phyloP scores from a whole-genome alignment of 2,888 invertebrate genomes.

The Oligia fasciuncula region DNA sequence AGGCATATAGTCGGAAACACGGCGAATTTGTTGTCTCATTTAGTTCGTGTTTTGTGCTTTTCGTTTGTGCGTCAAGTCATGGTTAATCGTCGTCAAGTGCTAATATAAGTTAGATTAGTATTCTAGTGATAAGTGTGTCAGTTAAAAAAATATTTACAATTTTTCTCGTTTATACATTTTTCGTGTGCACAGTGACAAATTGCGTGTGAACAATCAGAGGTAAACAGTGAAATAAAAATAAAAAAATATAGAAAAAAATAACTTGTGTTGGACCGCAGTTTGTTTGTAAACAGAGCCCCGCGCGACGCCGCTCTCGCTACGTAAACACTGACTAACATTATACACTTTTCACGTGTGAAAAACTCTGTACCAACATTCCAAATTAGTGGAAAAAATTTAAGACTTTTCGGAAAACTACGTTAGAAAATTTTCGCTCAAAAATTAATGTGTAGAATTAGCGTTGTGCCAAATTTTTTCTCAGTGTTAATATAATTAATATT shows the following conservation, averaged over 20 bases:
- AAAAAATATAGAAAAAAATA: conserved; percentile 68
- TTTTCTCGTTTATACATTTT: conserved; percentile 53
- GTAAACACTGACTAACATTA: conserved; percentile 76
- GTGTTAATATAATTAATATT: conserved; percentile 55
- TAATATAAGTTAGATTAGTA: conserved; percentile 73
- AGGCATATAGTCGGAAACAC: conserved; percentile 90
- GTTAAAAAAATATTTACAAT: conserved; percentile 49
- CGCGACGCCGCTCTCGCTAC: conserved; percentile 75
- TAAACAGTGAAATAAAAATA: conserved; percentile 62
- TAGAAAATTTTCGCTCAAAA: conserved; percentile 72
- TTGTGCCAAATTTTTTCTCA: conserved; percentile 74
- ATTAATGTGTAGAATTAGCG: conserved; percentile 52
- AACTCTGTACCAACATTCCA: conserved; percentile 62
- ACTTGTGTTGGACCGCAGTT: conserved; percentile 75
- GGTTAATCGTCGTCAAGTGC: conserved; percentile 86
- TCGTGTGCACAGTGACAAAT: conserved; percentile 67
- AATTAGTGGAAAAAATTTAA: conserved; percentile 63
- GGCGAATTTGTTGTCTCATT: conserved; percentile 90
- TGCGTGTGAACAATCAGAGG: conserved; percentile 63
- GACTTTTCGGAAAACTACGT: conserved; percentile 51
- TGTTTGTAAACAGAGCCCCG: conserved; percentile 89
- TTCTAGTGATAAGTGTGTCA: conserved; percentile 68
- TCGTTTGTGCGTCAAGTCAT: conserved; percentile 89
- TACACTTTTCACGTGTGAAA: conserved; percentile 68
- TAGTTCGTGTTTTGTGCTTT: conserved; percentile 90